These are phyloP conservation scores for Euzophera pinguis DNA, from an alignment of 2,888 invertebrate species.

Conservation along the genomic window DNA sequence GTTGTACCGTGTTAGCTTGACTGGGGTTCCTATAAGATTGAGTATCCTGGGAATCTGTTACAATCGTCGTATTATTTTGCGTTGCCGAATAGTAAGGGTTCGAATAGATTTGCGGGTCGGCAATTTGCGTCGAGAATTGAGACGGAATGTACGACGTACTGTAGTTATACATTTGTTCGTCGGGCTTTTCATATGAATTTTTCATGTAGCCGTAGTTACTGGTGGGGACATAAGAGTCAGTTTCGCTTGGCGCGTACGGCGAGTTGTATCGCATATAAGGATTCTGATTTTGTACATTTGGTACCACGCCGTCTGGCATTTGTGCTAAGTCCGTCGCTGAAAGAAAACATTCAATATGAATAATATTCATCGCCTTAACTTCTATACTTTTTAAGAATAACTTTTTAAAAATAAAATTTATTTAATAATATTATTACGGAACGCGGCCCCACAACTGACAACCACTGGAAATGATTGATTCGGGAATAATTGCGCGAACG, in stretches of 20 bases:
- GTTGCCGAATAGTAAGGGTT: conserved; percentile 61
- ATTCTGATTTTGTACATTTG: conserved; percentile 39
- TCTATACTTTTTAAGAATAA: too few species aligned
- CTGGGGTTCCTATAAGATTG: conserved; percentile 25
- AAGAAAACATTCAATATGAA: conserved; percentile 27
- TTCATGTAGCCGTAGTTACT: conserved; percentile 47
- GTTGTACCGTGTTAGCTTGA: conserved; percentile 32
- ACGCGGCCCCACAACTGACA: too few species aligned
- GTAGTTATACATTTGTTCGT: conserved; percentile 47
- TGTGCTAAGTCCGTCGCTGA: conserved; percentile 58
- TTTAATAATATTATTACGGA: too few species aligned
- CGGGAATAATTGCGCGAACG: too few species aligned
- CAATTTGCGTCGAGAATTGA: conserved; percentile 47
- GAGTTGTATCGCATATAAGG: conserved; percentile 49
- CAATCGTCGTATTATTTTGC: conserved; percentile 43
- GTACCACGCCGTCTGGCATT: conserved; percentile 60
- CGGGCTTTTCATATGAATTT: conserved; percentile 46
- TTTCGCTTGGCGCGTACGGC: conserved; percentile 44
- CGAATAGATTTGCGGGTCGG: conserved; percentile 52
- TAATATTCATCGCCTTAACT: too few species aligned
- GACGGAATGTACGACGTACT: conserved; percentile 56
- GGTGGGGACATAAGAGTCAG: conserved; percentile 40
- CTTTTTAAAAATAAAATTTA: too few species aligned
- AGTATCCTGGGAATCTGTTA: conserved; percentile 53
- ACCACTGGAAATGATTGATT: too few species aligned